Conservation (phyloP, 2,113 vertebrate species). For the Arothron firmamentum region DNA sequence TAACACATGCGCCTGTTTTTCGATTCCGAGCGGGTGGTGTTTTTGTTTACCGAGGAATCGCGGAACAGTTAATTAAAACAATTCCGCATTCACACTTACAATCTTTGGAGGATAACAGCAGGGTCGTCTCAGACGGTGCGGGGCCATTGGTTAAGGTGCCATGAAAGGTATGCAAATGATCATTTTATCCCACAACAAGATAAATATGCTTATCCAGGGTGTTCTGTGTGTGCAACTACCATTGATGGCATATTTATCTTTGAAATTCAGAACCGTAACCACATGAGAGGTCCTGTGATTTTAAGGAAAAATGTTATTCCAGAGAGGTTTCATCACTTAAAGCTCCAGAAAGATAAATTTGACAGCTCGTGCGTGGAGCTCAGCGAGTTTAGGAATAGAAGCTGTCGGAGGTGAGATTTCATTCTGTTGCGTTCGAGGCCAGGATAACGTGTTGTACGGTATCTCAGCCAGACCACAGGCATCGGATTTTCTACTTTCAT, state of each 20-base stretch:
- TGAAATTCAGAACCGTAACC: too few relatives aligned
- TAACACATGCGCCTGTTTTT: constrained; percentile 32
- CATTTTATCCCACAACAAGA: too few relatives aligned
- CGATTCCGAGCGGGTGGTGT: constrained; percentile 30
- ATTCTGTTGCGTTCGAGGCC: constrained; percentile 40
- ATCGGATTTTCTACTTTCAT: constrained; percentile 40
- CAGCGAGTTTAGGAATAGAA: constrained; percentile 34
- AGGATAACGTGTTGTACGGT: constrained; percentile 25
- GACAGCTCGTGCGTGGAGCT: constrained; percentile 27
- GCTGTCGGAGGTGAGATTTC: constrained; percentile 45
- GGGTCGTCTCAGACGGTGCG: not conserved
- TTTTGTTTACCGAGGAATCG: constrained; percentile 57
- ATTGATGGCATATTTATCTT: too few relatives aligned
- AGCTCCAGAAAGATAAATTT: constrained; percentile 8
- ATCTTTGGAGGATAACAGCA: too few relatives aligned
- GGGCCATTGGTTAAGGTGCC: too few relatives aligned
- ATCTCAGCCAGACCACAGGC: constrained; percentile 34
- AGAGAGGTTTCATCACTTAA: constrained; percentile 19
- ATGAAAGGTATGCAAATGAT: too few relatives aligned
- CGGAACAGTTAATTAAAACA: constrained; percentile 20
- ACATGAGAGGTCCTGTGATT: too few relatives aligned
- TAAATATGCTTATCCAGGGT: too few relatives aligned
- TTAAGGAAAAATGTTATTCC: not conserved
- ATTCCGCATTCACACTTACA: constrained; percentile 13
- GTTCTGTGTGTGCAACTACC: too few relatives aligned